phyloP scores from a whole-genome alignment of 2,797 vertebrate genomes.

The Gallinago stenura region DNA sequence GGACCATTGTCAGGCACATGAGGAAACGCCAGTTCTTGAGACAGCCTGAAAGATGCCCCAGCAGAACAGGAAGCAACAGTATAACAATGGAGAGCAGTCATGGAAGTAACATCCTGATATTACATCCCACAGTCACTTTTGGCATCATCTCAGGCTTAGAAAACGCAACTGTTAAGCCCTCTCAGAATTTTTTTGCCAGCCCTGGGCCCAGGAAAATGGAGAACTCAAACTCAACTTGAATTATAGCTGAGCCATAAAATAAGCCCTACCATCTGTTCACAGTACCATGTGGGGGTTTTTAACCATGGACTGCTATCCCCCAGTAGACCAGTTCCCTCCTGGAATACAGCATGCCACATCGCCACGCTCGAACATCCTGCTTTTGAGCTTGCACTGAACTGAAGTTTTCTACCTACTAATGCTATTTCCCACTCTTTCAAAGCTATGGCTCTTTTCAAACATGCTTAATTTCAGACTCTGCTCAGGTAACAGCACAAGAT shows the following conservation, averaged over 20 bases:
- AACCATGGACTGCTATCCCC: rapidly evolving
- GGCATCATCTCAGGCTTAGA: background rate
- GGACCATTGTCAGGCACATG: background rate
- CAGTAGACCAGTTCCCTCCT: background rate
- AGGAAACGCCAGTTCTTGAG: background rate
- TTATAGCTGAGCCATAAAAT: background rate
- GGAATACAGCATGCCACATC: rapidly evolving
- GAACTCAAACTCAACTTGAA: background rate
- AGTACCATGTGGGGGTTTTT: background rate
- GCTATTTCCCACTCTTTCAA: background rate
- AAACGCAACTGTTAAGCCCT: background rate
- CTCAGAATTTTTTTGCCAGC: background rate
- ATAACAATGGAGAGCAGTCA: background rate
- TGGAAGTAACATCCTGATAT: background rate
- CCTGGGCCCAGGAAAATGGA: background rate
- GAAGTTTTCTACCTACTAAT: rapidly evolving
- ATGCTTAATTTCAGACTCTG: rapidly evolving
- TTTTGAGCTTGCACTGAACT: no score
- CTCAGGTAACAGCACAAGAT: background rate
- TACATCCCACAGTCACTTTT: background rate
- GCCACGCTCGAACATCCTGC: background rate
- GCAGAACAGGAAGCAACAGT: background rate
- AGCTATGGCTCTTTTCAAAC: background rate
- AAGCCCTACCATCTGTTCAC: background rate
- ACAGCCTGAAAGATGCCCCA: background rate